These are phyloP conservation scores for Phylloscopus trochiloides DNA, from an alignment of 2,113 vertebrate species.

Conservation along the genomic window DNA sequence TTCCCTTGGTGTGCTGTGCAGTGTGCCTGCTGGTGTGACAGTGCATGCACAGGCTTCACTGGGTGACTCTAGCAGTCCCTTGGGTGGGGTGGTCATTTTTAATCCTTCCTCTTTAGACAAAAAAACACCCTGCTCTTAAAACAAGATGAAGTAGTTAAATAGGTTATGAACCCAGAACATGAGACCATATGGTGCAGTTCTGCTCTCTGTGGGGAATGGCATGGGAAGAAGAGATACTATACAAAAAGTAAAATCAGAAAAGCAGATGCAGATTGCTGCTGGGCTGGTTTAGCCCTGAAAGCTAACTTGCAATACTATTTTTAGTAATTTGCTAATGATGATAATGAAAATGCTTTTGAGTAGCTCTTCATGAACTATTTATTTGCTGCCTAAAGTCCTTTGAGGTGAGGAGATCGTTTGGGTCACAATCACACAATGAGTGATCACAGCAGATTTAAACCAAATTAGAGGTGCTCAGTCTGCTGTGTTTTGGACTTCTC, in stretches of 20 bases:
- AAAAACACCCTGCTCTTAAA: not conserved
- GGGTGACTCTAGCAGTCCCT: not conserved
- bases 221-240: not conserved
- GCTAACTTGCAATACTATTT: not conserved
- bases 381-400: not conserved
- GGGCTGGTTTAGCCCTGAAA: not conserved
- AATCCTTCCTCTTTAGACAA: not conserved
- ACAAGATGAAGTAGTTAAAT: not conserved
- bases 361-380: not conserved
- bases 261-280: not conserved
- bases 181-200: not conserved
- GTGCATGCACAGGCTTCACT: not conserved
- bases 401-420: not conserved
- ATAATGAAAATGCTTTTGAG: not conserved
- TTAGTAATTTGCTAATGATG: not conserved
- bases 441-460: not conserved
- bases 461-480: not conserved
- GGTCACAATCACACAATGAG: accelerated
- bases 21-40: accelerated
- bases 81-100: not conserved
- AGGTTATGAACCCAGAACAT: not conserved
- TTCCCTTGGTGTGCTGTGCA: not conserved
- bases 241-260: not conserved
- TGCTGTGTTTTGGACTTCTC: not conserved
- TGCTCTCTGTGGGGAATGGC: not conserved